These are phyloP conservation scores for Eudasyphora cyanicolor DNA, from an alignment of 2,888 invertebrate species.

Conservation along the genomic window DNA sequence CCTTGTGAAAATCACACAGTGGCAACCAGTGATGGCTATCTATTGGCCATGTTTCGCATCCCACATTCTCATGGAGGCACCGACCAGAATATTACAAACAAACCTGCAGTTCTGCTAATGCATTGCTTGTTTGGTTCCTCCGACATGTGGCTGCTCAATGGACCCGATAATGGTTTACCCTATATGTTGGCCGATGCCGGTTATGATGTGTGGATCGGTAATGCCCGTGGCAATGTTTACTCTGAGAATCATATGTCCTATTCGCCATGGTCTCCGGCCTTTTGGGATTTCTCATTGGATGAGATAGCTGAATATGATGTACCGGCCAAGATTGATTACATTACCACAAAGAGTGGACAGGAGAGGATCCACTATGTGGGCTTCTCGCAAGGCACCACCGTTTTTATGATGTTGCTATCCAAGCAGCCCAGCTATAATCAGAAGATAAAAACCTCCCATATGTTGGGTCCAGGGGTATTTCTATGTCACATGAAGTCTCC, in stretches of 20 bases:
- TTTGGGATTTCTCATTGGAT: slow-evolving; percentile 85
- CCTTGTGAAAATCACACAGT: too few species aligned
- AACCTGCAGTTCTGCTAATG: slow-evolving; percentile 80
- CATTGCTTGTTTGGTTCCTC: slow-evolving; percentile 69
- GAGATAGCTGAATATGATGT: slow-evolving; percentile 87
- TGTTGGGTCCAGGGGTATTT: slow-evolving; percentile 68
- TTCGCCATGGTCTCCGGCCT: slow-evolving; percentile 14
- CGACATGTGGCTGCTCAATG: slow-evolving; percentile 66
- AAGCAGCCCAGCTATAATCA: slow-evolving; percentile 67
- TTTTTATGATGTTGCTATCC: slow-evolving; percentile 66
- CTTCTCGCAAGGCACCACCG: slow-evolving; percentile 70
- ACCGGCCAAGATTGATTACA: slow-evolving; percentile 71
- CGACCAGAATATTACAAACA: slow-evolving; percentile 67
- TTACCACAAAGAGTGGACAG: slow-evolving; percentile 56
- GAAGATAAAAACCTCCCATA: slow-evolving; percentile 67
- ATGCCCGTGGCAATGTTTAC: slow-evolving; percentile 69
- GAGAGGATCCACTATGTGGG: slow-evolving; percentile 67
- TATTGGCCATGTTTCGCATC: slow-evolving; percentile 68
- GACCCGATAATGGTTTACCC: slow-evolving; percentile 64
- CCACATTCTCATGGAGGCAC: slow-evolving; percentile 60
- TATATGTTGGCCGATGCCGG: too few species aligned
- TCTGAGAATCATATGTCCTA: slow-evolving; percentile 65
- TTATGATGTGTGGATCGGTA: too few species aligned
- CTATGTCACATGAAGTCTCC: slow-evolving; percentile 80
- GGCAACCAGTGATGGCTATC: slow-evolving; percentile 68